These are phyloP conservation scores for Drosophila kanekoi DNA, from an alignment of 2,888 invertebrate genomes.

Conservation along the genomic window DNA sequence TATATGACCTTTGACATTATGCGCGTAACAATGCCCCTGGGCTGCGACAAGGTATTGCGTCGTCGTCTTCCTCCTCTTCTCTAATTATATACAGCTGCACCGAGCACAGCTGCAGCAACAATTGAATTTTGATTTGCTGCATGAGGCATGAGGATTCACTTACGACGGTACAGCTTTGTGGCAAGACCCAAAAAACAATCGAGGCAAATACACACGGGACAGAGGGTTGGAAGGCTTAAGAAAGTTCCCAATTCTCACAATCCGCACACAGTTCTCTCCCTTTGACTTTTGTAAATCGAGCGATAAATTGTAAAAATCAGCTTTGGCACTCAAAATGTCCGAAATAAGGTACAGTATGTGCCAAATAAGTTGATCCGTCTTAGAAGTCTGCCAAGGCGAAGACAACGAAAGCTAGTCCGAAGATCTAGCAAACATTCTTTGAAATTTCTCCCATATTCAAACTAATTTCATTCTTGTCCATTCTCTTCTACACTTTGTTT, in stretches of 20 bases:
- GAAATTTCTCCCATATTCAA: too few species aligned
- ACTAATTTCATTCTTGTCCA: too few species aligned
- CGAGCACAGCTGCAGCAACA: constrained; percentile 67
- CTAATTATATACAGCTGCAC: constrained; percentile 64
- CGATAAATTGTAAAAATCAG: not conserved
- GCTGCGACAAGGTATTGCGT: constrained; percentile 40
- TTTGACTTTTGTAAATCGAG: constrained; percentile 1
- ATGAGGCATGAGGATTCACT: constrained; percentile 21
- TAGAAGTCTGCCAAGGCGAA: too few species aligned
- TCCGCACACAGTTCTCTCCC: constrained; percentile 1
- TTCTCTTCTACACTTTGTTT: too few species aligned
- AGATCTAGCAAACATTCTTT: too few species aligned
- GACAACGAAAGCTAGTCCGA: too few species aligned
- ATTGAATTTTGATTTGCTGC: constrained; percentile 42
- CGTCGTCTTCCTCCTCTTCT: constrained; percentile 27
- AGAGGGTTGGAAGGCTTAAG: constrained; percentile 21
- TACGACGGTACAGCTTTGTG: constrained; percentile 13
- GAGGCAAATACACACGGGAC: constrained; percentile 6
- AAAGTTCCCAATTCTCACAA: constrained; percentile 16
- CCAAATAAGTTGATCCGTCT: not conserved
- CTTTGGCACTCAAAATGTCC: not conserved
- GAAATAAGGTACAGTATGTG: constrained; percentile 12
- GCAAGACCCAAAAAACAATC: not conserved
- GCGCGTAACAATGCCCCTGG: constrained; percentile 58
- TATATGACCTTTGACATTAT: constrained; percentile 76